A percentile compares a stretch with the other conserved stretches of the same genome.
phyloP scores from a whole-genome alignment of 2,113 vertebrate species.

The Pyrgilauda ruficollis region DNA sequence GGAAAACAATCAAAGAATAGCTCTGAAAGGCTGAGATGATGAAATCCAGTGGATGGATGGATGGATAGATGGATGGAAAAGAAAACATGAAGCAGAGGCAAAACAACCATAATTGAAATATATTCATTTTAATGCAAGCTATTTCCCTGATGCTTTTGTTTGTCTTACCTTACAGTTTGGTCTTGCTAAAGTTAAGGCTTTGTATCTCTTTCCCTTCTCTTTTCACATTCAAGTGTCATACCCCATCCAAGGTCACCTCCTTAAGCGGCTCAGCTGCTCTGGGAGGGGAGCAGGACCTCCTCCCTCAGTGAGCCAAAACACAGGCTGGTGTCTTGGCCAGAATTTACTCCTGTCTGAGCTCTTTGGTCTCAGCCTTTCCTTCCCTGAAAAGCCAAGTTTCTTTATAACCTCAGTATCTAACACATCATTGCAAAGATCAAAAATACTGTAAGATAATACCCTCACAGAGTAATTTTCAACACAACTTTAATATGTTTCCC shows the following conservation, averaged over 20 bases:
- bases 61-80: neutral
- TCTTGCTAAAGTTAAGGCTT: neutral
- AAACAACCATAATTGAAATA: neutral
- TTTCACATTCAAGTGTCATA: neutral
- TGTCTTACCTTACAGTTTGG: neutral
- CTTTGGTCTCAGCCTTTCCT: neutral
- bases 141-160: neutral
- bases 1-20: neutral
- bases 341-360: neutral
- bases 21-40: neutral
- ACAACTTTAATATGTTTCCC: neutral
- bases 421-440: neutral
- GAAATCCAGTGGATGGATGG: neutral
- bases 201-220: neutral
- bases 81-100: neutral
- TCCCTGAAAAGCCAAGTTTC: neutral
- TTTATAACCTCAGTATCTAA: accelerated
- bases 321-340: neutral
- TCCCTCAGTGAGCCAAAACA: neutral
- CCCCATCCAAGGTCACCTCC: neutral
- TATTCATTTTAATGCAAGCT: neutral
- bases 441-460: neutral
- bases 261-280: neutral
- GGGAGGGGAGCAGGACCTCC: neutral
- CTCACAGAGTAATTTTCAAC: neutral